Conservation (phyloP, 2,797 vertebrate species). For the Halcyon chelicuti region DNA sequence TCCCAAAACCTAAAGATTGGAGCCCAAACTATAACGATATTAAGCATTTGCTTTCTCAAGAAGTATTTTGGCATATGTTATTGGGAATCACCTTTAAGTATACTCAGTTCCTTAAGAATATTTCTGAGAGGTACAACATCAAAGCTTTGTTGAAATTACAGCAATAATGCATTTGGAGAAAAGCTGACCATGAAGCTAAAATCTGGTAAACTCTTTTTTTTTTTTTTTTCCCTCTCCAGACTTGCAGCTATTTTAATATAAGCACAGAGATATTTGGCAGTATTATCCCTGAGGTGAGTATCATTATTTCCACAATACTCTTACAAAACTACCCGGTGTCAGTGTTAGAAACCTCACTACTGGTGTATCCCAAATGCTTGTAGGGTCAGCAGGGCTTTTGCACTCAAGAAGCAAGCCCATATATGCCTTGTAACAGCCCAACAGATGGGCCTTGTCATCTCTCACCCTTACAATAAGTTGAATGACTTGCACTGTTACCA, state of each 20-base stretch:
- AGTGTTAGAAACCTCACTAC: neutral
- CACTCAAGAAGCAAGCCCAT: rapidly evolving
- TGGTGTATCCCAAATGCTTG: neutral
- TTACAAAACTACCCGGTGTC: neutral
- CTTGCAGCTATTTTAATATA: constrained; percentile 68
- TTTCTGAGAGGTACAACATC: neutral
- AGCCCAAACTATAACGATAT: neutral
- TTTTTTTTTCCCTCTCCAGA: constrained; percentile 41
- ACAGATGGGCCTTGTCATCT: neutral
- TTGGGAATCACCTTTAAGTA: neutral
- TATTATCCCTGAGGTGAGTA: constrained; percentile 73
- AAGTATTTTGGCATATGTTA: neutral
- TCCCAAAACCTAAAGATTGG: neutral
- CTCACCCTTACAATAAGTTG: neutral
- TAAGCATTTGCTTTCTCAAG: neutral
- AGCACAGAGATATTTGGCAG: constrained; percentile 72
- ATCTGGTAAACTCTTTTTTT: neutral
- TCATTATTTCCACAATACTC: neutral
- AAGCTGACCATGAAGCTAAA: neutral
- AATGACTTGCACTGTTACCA: neutral
- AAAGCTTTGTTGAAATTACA: neutral
- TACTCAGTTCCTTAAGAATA: neutral
- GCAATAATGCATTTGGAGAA: neutral
- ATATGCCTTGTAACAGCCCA: neutral
- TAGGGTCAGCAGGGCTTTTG: neutral